Conservation (phyloP, 2,888 invertebrate genomes). For the Caenorhabditis plicata region DNA sequence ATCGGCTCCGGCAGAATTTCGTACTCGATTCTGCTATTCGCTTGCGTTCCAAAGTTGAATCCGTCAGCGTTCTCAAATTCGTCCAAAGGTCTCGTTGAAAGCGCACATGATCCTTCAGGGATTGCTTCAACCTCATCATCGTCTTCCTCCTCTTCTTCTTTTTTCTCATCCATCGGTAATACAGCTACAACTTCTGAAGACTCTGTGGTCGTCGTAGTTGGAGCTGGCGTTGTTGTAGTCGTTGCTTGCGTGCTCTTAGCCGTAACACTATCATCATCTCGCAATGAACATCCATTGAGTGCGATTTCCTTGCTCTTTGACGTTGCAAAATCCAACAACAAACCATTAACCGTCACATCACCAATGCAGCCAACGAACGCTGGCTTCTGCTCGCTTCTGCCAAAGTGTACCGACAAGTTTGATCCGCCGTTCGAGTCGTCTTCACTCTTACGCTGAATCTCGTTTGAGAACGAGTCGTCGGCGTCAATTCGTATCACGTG, state of each 20-base stretch:
- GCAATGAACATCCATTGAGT: conserved; percentile 57
- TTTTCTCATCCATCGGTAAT: background rate
- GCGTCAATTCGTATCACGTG: conserved; percentile 75
- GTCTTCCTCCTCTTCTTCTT: background rate
- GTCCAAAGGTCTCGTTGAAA: conserved; percentile 45
- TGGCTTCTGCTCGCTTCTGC: conserved; percentile 69
- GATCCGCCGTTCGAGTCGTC: conserved; percentile 25
- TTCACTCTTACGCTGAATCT: conserved; percentile 33
- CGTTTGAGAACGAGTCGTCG: conserved; percentile 77
- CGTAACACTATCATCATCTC: conserved; percentile 20
- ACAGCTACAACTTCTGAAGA: conserved; percentile 5
- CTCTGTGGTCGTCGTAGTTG: conserved; percentile 1
- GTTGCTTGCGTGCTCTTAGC: background rate
- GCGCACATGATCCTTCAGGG: conserved; percentile 52
- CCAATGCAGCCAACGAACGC: conserved; percentile 85
- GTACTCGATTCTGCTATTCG: conserved; percentile 67
- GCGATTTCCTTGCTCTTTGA: conserved; percentile 53
- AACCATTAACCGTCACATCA: conserved; percentile 85
- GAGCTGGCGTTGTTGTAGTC: conserved; percentile 9
- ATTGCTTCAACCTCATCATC: conserved; percentile 17
- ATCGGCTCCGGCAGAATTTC: conserved; percentile 54
- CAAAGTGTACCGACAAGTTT: conserved; percentile 17
- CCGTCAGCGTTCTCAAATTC: conserved; percentile 61
- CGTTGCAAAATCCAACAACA: conserved; percentile 64
- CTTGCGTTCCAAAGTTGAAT: conserved; percentile 65